These are phyloP conservation scores for Thecophora atra DNA, from an alignment of 2,888 invertebrate species.

Conservation along the genomic window DNA sequence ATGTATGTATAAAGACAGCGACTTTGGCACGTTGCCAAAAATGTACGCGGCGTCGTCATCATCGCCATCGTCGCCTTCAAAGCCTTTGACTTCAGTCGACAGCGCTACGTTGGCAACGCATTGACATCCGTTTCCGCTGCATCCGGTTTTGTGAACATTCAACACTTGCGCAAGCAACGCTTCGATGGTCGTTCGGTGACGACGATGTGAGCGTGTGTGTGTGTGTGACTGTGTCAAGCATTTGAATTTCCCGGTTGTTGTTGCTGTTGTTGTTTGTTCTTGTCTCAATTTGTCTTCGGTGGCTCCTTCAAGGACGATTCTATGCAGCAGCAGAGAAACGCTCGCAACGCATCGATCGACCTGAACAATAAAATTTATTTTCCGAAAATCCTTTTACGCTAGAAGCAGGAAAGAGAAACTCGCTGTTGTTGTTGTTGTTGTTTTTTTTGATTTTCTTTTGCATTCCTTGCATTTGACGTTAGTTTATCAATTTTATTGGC, in stretches of 20 bases:
- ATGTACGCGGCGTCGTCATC: not conserved
- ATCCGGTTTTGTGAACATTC: constrained; percentile 26
- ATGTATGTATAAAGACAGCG: not conserved
- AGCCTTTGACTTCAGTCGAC: constrained; percentile 16
- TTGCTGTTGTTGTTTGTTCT: not conserved
- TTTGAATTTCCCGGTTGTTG: too few species aligned
- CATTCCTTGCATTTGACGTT: not conserved
- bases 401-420: not conserved
- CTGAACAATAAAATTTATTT: not conserved
- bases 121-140: constrained; percentile 26
- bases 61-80: constrained; percentile 16
- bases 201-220: not conserved
- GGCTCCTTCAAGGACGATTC: constrained; percentile 14
- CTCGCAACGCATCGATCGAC: not conserved
- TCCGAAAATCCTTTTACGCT: constrained; percentile 5
- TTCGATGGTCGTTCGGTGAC: not conserved
- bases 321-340: not conserved
- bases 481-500: constrained; percentile 6
- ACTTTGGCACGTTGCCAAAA: constrained; percentile 12
- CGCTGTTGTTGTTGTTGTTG: not conserved
- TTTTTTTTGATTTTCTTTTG: not conserved
- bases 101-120: constrained; percentile 15
- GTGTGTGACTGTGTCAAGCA: not conserved
- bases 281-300: not conserved
- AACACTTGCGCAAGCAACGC: constrained; percentile 13